These are phyloP conservation scores for Drosophila carrolli DNA, from an alignment of 1,140 invertebrate genomes.

Conservation along the genomic window DNA sequence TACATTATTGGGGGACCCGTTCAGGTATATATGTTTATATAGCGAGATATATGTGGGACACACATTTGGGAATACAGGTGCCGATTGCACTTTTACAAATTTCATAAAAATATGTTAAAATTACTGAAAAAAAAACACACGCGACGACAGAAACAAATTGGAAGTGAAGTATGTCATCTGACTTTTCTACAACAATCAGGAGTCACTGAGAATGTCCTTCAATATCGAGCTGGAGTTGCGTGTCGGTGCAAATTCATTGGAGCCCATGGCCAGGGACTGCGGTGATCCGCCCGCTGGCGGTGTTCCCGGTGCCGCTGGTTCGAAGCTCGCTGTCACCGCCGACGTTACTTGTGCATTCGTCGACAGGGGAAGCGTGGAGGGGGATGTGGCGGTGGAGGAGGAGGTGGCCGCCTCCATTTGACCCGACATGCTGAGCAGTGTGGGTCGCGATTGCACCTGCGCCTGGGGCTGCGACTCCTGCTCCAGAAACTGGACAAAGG, in stretches of 20 bases:
- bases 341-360: neutral
- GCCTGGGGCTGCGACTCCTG: constrained; percentile 91
- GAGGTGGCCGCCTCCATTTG: constrained; percentile 31
- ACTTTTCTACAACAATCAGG: constrained; percentile 85
- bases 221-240: constrained; percentile 89
- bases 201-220: constrained; percentile 89
- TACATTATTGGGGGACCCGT: constrained; percentile 10
- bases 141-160: neutral
- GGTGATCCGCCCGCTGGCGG: constrained; percentile 12
- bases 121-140: constrained; percentile 20
- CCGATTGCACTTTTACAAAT: constrained; percentile 21
- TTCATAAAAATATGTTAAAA: constrained; percentile 21
- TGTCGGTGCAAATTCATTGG: constrained; percentile 87
- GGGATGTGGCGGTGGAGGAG: neutral
- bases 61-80: constrained; percentile 1
- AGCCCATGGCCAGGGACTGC: constrained; percentile 86
- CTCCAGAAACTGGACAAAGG: constrained; percentile 96
- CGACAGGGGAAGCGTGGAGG: neutral
- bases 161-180: neutral
- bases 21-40: constrained; percentile 7
- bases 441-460: constrained; percentile 87
- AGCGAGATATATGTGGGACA: constrained; percentile 18
- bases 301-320: constrained; percentile 9
- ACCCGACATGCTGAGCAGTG: constrained; percentile 55
- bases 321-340: neutral